Base-by-base conservation (phyloP, 2,797 vertebrate species). In the Xenentodon cancila region DNA sequence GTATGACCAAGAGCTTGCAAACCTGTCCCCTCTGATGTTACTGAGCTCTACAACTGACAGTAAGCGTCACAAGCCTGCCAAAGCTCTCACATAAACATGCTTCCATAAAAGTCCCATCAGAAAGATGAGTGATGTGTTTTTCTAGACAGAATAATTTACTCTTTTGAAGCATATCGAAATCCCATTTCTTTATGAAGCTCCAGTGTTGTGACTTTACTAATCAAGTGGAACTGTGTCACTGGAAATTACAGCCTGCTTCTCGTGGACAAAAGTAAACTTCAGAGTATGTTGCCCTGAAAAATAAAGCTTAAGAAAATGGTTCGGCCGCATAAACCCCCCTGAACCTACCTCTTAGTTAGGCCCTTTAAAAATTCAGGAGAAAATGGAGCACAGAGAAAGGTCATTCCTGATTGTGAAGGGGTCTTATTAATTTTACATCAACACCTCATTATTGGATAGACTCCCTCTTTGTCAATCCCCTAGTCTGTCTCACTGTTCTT, bases 361-460 rank as follows among this genome's bases (percentile, higher is more conserved):
- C 50, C 12, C 75, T 84, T 90, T 89, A 81, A 91, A 91, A 82
- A 92, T 92, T 88, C 86, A 82, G 67, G 57, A 25, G 74, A 73
- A 82, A 64, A 15, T 50, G 46, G 63, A 80, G 42, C 53, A 64
- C 25, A 48, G 51, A 6, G 68, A 85, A 84, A 92, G 91, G 92
- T 92, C 90, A 87, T 50, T 57, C 72, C 56, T 49, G 82, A 80
- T 82, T 79, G 65, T 43, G 53, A 71, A 70, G 62, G 49, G 77
- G 79, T 79, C 70, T 50, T 79, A 89, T 93, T 87, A 85, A 92
- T 92, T 89, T 91, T 91, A 81, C 89, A 92, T 89, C 65, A 71
- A 53, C 73, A 83, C 78, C 77, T 86, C 84, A 82, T 87, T 88
- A 83, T 80, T 68, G 69, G 67, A 49, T 51, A 62, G 65, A 32